Conservation (phyloP, 2,797 vertebrate species). For the Urocyon cinereoargenteus region DNA sequence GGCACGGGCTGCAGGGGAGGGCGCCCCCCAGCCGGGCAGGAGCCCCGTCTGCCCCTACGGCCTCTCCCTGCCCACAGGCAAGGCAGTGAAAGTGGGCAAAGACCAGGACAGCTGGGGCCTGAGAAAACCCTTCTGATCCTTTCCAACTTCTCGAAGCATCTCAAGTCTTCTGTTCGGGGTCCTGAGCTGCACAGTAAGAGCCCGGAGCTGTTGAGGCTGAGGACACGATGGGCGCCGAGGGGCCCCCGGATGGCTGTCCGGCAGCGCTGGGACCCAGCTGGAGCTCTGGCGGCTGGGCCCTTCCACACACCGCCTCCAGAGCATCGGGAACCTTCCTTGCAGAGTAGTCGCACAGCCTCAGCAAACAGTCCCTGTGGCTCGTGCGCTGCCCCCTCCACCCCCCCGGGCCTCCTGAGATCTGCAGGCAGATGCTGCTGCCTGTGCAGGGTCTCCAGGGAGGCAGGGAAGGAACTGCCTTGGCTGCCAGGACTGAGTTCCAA, state of each 20-base stretch:
- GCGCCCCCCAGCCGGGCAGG: not conserved
- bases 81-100: not conserved
- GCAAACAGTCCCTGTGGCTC: not conserved
- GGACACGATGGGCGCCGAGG: fast-evolving
- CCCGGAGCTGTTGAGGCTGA: not conserved
- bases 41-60: not conserved
- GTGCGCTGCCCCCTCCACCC: not conserved
- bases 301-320: fast-evolving
- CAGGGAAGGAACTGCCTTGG: not conserved
- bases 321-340: not conserved
- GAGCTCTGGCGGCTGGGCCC: not conserved
- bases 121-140: not conserved
- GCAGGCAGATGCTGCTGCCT: not conserved
- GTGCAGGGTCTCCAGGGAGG: conserved; percentile 34
- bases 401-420: not conserved
- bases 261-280: too few species aligned
- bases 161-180: not conserved
- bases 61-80: not conserved
- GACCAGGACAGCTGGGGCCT: not conserved
- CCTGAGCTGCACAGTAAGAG: not conserved
- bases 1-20: too few species aligned
- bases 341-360: not conserved
- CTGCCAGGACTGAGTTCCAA: not conserved
- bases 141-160: not conserved
- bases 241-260: fast-evolving